Conservation (phyloP, 1,140 invertebrate species). For the Holotrichia oblita region DNA sequence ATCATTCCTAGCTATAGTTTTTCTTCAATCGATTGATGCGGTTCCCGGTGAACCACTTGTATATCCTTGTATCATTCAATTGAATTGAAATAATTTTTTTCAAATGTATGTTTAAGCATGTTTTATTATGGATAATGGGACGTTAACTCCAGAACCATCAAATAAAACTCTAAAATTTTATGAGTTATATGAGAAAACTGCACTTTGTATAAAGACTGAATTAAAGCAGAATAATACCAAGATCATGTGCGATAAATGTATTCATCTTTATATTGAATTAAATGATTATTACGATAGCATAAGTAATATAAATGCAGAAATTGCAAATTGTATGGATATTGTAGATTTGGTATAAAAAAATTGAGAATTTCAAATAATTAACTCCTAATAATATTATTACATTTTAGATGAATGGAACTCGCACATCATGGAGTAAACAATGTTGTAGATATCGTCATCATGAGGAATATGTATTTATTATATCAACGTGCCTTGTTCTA, state of each 20-base stretch:
- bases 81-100: no score
- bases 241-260: slow-evolving; percentile 63
- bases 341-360: slow-evolving; percentile 65
- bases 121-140: slow-evolving; percentile 61
- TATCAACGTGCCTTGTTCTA: slow-evolving; percentile 62
- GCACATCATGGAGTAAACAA: slow-evolving; percentile 66
- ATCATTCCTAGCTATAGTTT: no score
- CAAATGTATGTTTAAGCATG: slow-evolving; percentile 65
- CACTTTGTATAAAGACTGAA: slow-evolving; percentile 59
- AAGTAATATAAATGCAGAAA: slow-evolving; percentile 66
- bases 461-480: slow-evolving; percentile 65
- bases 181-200: slow-evolving; percentile 62
- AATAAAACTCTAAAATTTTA: slow-evolving; percentile 63
- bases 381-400: neutral
- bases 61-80: no score
- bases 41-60: no score
- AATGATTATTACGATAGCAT: slow-evolving; percentile 66
- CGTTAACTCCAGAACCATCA: slow-evolving; percentile 58
- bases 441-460: slow-evolving; percentile 66
- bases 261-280: slow-evolving; percentile 63
- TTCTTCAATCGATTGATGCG: no score
- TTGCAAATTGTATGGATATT: slow-evolving; percentile 68
- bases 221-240: slow-evolving; percentile 55
- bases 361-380: slow-evolving; percentile 27
- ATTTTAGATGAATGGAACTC: slow-evolving; percentile 67